Conservation (phyloP, 2,888 invertebrate genomes). For the Dynastes maya region DNA sequence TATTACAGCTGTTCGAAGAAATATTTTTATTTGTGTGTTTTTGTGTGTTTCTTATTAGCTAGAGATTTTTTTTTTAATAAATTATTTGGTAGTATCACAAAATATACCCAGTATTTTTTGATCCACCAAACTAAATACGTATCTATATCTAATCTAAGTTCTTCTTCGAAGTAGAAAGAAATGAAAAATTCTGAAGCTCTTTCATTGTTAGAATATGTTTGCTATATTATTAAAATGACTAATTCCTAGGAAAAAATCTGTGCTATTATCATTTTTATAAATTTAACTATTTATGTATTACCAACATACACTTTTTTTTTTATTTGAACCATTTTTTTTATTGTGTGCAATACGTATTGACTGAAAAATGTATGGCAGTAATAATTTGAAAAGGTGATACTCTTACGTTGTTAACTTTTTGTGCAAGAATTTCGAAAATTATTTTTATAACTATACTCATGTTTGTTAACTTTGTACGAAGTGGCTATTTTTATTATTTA, state of each 20-base stretch:
- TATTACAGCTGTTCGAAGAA: constrained; percentile 56
- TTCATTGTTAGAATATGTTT: constrained; percentile 9
- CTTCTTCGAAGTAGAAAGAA: constrained; percentile 58
- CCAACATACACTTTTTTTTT: background rate
- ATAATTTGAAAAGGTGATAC: constrained; percentile 1
- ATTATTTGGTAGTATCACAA: constrained; percentile 69
- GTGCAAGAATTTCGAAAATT: constrained; percentile 15
- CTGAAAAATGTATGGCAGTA: background rate
- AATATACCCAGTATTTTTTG: constrained; percentile 71
- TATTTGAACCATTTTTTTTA: too few relatives aligned
- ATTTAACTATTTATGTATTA: background rate
- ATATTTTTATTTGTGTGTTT: constrained; percentile 8
- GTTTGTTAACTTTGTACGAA: constrained; percentile 21
- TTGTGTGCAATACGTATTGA: background rate
- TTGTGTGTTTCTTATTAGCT: background rate
- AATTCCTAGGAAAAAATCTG: constrained; percentile 7
- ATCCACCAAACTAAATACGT: constrained; percentile 66
- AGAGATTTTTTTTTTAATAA: background rate
- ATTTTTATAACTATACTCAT: background rate
- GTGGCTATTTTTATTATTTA: constrained; percentile 13
- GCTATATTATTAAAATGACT: background rate
- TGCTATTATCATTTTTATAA: constrained; percentile 1
- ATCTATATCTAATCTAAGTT: background rate
- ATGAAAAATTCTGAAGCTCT: background rate
- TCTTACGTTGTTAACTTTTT: constrained; percentile 4